phyloP scores from a whole-genome alignment of 2,113 vertebrate genomes.

The Ophiodon elongatus region DNA sequence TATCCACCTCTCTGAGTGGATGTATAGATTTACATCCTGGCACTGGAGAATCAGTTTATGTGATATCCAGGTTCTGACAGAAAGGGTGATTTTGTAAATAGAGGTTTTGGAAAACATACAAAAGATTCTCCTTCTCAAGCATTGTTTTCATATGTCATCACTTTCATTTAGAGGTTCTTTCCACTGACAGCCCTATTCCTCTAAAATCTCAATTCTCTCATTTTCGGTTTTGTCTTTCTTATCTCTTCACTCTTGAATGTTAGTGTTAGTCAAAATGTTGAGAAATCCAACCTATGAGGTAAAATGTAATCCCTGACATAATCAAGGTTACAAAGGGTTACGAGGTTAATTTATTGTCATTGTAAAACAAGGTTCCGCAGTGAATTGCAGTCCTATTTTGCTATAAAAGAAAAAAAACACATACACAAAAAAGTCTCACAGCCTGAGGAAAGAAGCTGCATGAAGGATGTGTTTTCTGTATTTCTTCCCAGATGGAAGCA shows the following conservation, averaged over 20 bases:
- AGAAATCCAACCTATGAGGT: neutral
- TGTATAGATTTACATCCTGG: conserved; percentile 34
- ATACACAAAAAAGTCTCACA: neutral
- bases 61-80: conserved; percentile 15
- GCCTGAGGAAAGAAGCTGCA: neutral
- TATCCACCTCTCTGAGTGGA: conserved; percentile 21
- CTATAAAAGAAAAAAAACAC: neutral
- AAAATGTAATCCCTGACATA: too few species aligned
- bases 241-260: neutral
- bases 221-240: neutral
- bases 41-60: neutral
- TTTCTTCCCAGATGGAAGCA: neutral
- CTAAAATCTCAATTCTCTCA: neutral
- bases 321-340: neutral
- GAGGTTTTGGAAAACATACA: conserved; percentile 2
- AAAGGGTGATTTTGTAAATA: conserved; percentile 8
- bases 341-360: neutral
- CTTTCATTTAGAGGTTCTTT: conserved; percentile 1
- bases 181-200: neutral
- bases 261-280: neutral
- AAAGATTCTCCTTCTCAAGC: neutral
- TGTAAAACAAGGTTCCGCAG: neutral
- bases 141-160: conserved; percentile 21
- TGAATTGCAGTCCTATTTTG: neutral
- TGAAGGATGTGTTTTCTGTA: neutral